Base-by-base conservation (phyloP, 2,113 vertebrate genomes). In the Oxyruncus cristatus region DNA sequence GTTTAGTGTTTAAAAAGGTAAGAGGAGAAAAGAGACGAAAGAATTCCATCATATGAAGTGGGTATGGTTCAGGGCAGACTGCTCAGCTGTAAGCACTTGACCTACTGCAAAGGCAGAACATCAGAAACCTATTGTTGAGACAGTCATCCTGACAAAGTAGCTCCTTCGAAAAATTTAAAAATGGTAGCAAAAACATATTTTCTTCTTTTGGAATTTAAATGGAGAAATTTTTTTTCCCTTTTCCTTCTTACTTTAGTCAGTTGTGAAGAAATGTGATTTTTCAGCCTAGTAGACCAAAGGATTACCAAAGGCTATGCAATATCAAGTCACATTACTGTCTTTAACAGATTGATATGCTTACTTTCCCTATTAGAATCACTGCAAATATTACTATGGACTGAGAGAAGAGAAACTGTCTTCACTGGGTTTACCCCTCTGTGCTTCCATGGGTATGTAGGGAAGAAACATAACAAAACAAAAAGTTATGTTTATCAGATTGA, bases 171-270 rank as follows among this genome's bases (percentile, higher is more conserved):
- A 76, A 62, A 12, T 20, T 47, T 47, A 82, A 30, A 52, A 24
- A 42, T 26, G 1, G 3, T 21, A 66, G 1, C 0, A 1, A 44
- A 75, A 50, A 2, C 14, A 0, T 27, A n/a, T 59, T 66, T 68
- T 85, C 30, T 44, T 53, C 12, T 67, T 63, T 19, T 18, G 53
- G 46, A 85, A 75, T 79, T 35, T 44, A 74, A 9, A 1, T 47
- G 5, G 21, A 44, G 8, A 5, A 5, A 8, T 42, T n/a, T 70
- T 50, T 50, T 15, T 47, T 12, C 8, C 10, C 11, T 80, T 79
- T 80, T 42, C 28, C 4, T 5, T 52, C n/a, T 88, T 14, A 2
- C 13, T 30, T 73, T n/a, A 49, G 19, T 50, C 23, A 61, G 9
- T 46, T 37, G 8, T 49, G 47, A 80, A 80, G 12, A 67, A 47